Evolutionary conservation across 2,797 vertebrate genomes (phyloP), one percentile per base, ranked within the genome.

Genomic region (Falco columbarius): DNA sequence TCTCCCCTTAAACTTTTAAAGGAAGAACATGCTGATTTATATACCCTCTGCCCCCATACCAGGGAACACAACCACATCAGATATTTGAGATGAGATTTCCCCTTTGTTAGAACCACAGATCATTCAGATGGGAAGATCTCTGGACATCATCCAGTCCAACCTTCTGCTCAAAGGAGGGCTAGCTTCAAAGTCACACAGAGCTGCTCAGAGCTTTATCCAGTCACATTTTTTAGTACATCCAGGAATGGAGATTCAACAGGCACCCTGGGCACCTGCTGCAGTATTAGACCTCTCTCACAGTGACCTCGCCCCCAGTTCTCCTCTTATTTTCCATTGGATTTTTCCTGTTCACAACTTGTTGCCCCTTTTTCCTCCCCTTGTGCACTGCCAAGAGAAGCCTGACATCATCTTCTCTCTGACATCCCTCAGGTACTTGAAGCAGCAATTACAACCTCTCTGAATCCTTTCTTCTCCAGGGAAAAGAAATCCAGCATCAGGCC

Each of bases 221-320:
- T 27, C 30, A 32, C n/a, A 14, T 38, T 82, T 74, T 42, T 80
- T 32, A 68, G 14, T 20, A 76, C 2, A 17, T 72, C 13, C 40
- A 86, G 26, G 6, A 62, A 22, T 1, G 7, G 5, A 75, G 3
- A 4, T 27, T 75, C 27, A 56, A 51, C 8, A 71, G 3, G 12
- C 8, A 46, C 24, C n/a, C 23, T 13, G 9, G 27, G 5, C 3
- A 21, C 10, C 51, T 86, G 22, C 61, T 77, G 52, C 27, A 71
- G 6, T 5, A 26, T 22, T 47, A 54, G 16, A 58, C 7, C 13
- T 42, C 36, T 79, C 47, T 65, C 24, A 12, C 12, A 54, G 23
- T 5, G 4, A 67, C 76, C 6, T 42, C 6, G 8, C 2, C 3
- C 1, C 5, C 1, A 6, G 0, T 59, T 71, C 19, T 52, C 40